Evolutionary conservation across 2,113 vertebrate species (phyloP).

Genomic region (Brachyistius frenatus): DNA sequence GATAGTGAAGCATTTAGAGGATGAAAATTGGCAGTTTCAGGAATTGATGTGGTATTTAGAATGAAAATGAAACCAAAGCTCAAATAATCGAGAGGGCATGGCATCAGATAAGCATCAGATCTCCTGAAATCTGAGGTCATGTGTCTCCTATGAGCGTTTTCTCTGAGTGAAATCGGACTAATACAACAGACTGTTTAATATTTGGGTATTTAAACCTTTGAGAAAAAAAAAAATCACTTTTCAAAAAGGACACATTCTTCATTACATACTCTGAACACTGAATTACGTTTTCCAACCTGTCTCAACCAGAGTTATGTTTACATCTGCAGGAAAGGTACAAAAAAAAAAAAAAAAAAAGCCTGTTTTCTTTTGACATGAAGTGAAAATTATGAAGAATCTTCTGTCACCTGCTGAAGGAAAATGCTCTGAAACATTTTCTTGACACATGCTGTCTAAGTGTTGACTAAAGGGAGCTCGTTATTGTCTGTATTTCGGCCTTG

Average conservation of each 20-base stretch:
- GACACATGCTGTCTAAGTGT: accelerated
- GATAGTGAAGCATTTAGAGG: neutral
- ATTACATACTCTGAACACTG: neutral
- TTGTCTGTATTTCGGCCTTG: conserved; percentile 5
- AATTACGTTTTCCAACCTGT: too few relatives aligned
- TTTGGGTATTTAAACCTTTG: neutral
- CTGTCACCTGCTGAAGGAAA: neutral
- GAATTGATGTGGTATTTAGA: neutral
- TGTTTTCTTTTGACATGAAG: neutral
- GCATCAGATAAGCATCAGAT: neutral
- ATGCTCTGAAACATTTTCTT: neutral
- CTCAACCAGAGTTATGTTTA: neutral
- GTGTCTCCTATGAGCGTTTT: neutral
- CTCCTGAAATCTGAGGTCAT: neutral
- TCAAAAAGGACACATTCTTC: too few relatives aligned
- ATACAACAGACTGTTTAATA: neutral
- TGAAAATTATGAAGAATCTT: neutral
- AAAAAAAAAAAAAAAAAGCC: neutral
- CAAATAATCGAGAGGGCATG: neutral
- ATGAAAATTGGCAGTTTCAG: neutral
- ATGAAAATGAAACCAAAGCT: conserved; percentile 5
- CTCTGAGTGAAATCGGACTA: neutral
- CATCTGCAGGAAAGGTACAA: neutral
- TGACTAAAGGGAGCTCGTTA: neutral
- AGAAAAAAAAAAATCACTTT: neutral